Percentiles rank a stretch among this genome's conserved stretches.
Conservation (phyloP, 2,888 invertebrate genomes). For the Hirtodrosophila alboralis region DNA sequence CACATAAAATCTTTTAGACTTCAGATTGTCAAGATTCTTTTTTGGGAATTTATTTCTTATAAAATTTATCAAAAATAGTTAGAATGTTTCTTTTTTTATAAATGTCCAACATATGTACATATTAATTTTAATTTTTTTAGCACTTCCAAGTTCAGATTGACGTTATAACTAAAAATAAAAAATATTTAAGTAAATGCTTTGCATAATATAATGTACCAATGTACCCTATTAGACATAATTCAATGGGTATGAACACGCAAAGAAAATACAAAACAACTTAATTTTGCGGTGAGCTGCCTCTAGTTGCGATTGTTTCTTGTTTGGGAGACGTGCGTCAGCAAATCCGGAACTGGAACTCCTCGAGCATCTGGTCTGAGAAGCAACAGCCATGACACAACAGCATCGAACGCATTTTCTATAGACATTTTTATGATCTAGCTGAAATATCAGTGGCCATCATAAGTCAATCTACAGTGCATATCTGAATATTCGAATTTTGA, state of each 20-base stretch:
- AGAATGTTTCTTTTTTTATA: too few relatives aligned
- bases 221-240: too few relatives aligned
- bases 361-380: conserved; percentile 8
- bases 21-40: too few relatives aligned
- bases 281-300: conserved; percentile 21
- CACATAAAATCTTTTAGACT: too few relatives aligned
- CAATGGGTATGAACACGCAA: conserved; percentile 20
- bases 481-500: conserved; percentile 6
- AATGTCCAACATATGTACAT: too few relatives aligned
- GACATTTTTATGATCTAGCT: conserved; percentile 42
- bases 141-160: too few relatives aligned
- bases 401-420: conserved; percentile 16
- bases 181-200: too few relatives aligned
- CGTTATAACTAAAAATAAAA: too few relatives aligned
- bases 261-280: conserved; percentile 12
- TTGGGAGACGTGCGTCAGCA: conserved; percentile 42
- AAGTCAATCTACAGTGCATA: conserved; percentile 32
- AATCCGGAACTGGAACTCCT: conserved; percentile 54
- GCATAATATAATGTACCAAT: too few relatives aligned
- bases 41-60: too few relatives aligned
- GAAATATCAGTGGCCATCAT: conserved; percentile 30
- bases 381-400: conserved; percentile 10
- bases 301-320: conserved; percentile 29
- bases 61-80: too few relatives aligned
- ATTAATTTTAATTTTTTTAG: too few relatives aligned